phyloP scores from a whole-genome alignment of 2,113 vertebrate species.

The Notothenia rossii region DNA sequence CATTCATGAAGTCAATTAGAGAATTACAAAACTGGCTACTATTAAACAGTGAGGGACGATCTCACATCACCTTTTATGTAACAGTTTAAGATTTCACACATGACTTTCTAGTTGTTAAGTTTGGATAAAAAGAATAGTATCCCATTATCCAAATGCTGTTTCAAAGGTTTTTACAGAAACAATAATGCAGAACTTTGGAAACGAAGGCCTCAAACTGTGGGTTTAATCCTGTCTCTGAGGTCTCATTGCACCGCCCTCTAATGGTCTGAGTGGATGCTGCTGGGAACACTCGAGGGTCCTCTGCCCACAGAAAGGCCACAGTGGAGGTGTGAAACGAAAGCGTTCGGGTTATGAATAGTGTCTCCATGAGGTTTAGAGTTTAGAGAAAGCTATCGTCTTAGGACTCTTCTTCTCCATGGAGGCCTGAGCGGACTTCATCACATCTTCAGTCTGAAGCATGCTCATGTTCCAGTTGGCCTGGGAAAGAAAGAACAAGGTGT shows the following conservation, averaged over 20 bases:
- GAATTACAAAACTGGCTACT: not conserved
- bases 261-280: not conserved
- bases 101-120: no score
- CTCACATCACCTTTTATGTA: no score
- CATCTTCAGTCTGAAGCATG: conserved; percentile 91
- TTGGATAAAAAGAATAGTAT: no score
- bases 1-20: conserved; percentile 18
- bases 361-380: conserved; percentile 75
- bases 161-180: no score
- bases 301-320: not conserved
- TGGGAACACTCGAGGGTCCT: not conserved
- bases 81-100: no score
- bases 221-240: no score
- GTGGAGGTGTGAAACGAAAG: not conserved
- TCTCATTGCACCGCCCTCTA: not conserved
- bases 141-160: no score
- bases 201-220: no score
- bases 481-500: not conserved
- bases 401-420: conserved; percentile 87
- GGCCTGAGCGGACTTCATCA: conserved; percentile 88
- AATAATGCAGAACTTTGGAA: no score
- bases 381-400: conserved; percentile 84
- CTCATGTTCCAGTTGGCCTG: conserved; percentile 93
- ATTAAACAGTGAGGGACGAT: not conserved
- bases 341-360: not conserved